Evolutionary conservation across 2,797 vertebrate species (phyloP).

Genomic region (Sarcoramphus papa): DNA sequence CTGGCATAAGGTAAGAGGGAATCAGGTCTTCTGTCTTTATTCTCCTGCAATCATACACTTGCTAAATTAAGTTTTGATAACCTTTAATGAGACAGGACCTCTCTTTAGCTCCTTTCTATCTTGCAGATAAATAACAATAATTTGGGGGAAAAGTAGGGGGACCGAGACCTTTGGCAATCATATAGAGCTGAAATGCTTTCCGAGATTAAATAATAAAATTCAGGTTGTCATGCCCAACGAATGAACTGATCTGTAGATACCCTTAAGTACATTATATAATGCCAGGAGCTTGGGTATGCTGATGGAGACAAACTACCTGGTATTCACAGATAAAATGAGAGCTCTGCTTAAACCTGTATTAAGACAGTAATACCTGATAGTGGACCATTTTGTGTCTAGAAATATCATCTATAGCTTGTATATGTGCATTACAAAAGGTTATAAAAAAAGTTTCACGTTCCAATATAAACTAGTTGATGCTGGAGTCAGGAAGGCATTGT

Average conservation of each 20-base stretch:
- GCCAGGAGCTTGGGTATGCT: background rate
- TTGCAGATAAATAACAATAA: constrained; percentile 25
- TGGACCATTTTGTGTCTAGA: background rate
- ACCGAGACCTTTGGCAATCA: background rate
- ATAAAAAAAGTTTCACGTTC: background rate
- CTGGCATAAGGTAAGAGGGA: background rate
- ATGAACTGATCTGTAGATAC: background rate
- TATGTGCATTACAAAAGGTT: background rate
- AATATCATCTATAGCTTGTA: background rate
- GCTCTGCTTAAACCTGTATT: background rate
- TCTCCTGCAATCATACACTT: background rate
- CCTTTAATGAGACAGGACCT: constrained; percentile 2
- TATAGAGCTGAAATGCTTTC: background rate
- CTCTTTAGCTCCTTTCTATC: background rate
- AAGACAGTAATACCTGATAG: background rate
- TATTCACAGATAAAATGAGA: background rate
- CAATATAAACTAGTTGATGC: background rate
- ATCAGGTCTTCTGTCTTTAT: background rate
- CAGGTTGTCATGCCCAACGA: background rate
- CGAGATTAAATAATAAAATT: constrained; percentile 11
- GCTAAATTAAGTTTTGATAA: constrained; percentile 9
- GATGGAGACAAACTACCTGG: background rate
- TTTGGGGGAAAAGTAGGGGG: background rate
- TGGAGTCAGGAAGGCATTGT: background rate
- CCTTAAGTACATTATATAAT: background rate